Evolutionary conservation across 1,140 invertebrate genomes (phyloP), one percentile per base, ranked within the genome.

Genomic region (Drosophila eugracilis): DNA sequence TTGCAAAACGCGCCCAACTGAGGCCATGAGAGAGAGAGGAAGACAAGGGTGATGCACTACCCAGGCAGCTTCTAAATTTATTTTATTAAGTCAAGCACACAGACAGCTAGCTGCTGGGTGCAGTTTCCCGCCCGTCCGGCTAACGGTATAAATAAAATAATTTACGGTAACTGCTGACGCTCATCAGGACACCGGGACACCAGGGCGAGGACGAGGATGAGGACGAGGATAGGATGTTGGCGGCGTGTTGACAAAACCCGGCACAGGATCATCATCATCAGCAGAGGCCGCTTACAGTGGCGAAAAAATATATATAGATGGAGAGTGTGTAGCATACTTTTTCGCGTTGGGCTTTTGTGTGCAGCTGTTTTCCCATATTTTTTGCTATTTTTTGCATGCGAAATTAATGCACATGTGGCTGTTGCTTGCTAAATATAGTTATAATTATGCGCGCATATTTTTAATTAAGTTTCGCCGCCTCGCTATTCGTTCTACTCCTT

Each of bases 81-180:
- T 88, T 88, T 88, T 88, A 88, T 88, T 88, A 88, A 88, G 83
- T 88, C 83, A 88, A 88, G 84, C 83, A 88, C 83, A 89, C 79
- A 83, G 78, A 86, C 83, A 86, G 78, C 54, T 63, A 63, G 44
- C 45, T n/a, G n/a, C 26, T 37, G 75, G 50, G 62, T 62, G 60
- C 54, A 44, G 52, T 66, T 58, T 5, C 34, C 65, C 22, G 39
- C 49, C 58, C 47, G 36, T 44, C 53, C 50, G 78, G 60, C 78
- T 71, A 78, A 88, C 84, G 70, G 84, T 78, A 83, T 86, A 88
- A 88, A 88, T 83, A 88, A 89, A 88, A 88, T 88, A 88, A 88
- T 88, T 88, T 88, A 88, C 78, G 83, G 83, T 88, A 88, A 88
- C 83, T 83, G 83, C 83, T 88, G 83, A 74, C 75, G 83, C 83